A percentile compares a stretch with the other conserved stretches of the same genome.
These are phyloP conservation scores for Chunga burmeisteri DNA, from an alignment of 2,113 vertebrate species.

Conservation along the genomic window DNA sequence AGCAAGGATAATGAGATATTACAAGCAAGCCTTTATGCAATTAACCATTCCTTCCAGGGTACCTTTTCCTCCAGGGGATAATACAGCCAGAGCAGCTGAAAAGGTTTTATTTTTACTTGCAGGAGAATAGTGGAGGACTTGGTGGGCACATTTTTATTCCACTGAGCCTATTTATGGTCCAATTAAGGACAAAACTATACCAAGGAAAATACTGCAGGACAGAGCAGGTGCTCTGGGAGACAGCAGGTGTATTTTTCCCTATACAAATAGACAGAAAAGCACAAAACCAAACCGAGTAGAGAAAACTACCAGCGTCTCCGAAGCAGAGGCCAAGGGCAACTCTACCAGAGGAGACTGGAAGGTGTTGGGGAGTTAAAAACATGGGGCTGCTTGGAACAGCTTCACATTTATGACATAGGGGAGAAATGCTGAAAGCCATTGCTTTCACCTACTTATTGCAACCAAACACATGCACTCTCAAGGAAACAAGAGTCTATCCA, in stretches of 20 bases:
- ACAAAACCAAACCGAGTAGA: neutral
- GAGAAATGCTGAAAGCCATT: neutral
- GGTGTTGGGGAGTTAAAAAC: neutral
- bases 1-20: conserved; percentile 69
- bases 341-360: neutral
- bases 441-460: neutral
- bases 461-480: neutral
- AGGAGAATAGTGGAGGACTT: neutral
- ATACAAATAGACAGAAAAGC: neutral
- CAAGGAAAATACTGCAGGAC: neutral
- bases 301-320: neutral
- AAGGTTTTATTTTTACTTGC: conserved; percentile 44
- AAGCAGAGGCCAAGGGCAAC: conserved; percentile 25
- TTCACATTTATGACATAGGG: neutral
- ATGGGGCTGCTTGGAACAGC: neutral
- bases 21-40: conserved; percentile 55
- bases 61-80: conserved; percentile 55
- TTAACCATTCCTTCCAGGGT: conserved; percentile 60
- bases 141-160: neutral
- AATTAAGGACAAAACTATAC: neutral
- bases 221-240: conserved; percentile 24
- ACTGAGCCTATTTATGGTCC: neutral
- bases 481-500: neutral
- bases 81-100: conserved; percentile 34
- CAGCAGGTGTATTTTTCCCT: conserved; percentile 11